Evolutionary conservation across 2,797 vertebrate species (phyloP).

Genomic region (Platyrinchus mystaceus): DNA sequence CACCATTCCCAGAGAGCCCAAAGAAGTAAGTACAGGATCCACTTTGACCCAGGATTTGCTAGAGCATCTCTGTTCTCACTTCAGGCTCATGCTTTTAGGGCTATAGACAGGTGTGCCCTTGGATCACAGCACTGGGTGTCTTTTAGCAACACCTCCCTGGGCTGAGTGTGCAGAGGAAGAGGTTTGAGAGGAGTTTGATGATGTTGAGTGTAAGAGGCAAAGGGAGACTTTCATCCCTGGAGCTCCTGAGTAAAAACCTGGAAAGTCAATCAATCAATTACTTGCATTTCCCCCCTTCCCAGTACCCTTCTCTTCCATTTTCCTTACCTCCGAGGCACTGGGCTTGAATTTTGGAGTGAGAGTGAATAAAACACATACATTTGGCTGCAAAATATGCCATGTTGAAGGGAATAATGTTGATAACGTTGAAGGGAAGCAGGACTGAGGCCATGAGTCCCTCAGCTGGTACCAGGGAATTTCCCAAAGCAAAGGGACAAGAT

Average conservation of each 20-base stretch:
- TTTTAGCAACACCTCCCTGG: neutral
- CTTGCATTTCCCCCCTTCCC: neutral
- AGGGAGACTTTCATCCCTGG: neutral
- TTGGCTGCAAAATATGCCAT: neutral
- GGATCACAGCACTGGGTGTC: neutral
- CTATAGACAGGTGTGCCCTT: neutral
- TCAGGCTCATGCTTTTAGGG: neutral
- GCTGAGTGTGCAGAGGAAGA: neutral
- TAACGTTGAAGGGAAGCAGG: neutral
- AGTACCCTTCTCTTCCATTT: neutral
- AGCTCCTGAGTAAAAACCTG: neutral
- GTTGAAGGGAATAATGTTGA: neutral
- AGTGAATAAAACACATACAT: neutral
- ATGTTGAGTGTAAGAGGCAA: neutral
- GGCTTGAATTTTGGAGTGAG: neutral
- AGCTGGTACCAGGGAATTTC: neutral
- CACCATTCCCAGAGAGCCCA: neutral
- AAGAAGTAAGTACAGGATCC: neutral
- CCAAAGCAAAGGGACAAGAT: neutral
- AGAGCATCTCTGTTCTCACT: neutral
- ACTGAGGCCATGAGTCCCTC: rapidly evolving
- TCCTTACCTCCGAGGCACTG: neutral
- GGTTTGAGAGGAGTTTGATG: neutral
- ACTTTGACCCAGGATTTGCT: neutral
- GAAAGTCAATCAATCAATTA: neutral